These are phyloP conservation scores for Poecile montanus DNA, from an alignment of 2,797 vertebrate species.

Conservation along the genomic window DNA sequence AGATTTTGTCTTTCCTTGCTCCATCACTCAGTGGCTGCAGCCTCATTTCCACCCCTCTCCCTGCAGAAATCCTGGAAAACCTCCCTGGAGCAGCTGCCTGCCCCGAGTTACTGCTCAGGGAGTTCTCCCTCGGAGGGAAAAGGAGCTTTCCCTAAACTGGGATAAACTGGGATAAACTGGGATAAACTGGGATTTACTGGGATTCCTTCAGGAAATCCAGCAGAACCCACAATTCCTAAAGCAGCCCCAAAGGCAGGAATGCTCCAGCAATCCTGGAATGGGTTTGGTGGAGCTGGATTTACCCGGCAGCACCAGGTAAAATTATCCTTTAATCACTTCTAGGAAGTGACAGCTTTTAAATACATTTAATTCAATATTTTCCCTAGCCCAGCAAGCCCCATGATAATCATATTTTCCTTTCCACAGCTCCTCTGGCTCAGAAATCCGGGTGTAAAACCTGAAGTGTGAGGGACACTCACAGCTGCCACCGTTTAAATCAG, in stretches of 20 bases:
- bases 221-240: fast-evolving
- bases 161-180: background rate
- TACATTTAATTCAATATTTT: background rate
- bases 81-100: background rate
- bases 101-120: background rate
- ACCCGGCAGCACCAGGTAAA: background rate
- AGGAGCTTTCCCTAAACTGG: background rate
- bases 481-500: background rate
- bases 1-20: background rate
- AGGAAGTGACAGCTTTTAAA: background rate
- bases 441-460: background rate
- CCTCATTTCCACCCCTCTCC: background rate
- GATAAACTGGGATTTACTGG: background rate
- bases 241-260: background rate
- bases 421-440: background rate
- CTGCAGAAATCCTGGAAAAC: background rate
- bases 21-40: background rate
- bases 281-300: no score
- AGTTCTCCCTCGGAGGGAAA: background rate
- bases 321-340: fast-evolving
- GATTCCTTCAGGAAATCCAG: background rate
- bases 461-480: background rate
- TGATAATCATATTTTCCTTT: background rate
- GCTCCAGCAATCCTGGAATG: background rate
- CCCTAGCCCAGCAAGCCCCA: background rate